Evolutionary conservation across 2,888 invertebrate species (phyloP), one percentile per base, ranked within the genome.

Genomic region (Papilio demoleus): DNA sequence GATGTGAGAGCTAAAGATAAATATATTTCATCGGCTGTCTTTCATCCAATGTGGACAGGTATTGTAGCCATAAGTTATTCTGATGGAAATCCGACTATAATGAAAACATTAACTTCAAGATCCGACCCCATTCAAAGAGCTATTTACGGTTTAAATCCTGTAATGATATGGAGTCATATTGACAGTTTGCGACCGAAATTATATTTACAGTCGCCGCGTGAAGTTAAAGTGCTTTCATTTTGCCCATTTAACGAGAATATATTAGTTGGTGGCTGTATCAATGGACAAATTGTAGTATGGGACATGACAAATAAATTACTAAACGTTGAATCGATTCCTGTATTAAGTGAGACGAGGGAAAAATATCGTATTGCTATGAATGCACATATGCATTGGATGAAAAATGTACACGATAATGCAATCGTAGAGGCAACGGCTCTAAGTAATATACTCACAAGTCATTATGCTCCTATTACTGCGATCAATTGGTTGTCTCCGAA

Each of bases 11-110:
- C 95, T 70, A 94, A 94, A 79, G 93, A 94, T 70, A 95, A 95
- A 75, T 94, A 93, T 81, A 94, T 97, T 45, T 94, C 94, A 6
- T 90, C 93, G 70, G 90, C 94, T 14, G 91, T 92, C 70, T 97
- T 96, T 94, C 96, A 96, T 87, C 96, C 95, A 0, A 92, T 94
- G 83, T 93, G 95, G 92, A 93, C 95, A 0, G 96, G 96, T 0
- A 92, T 95, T 11, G 93, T 95, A 2, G 95, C 94, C 0, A 93
- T 94, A 38, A 91, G 94, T n/a, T 97, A 96, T 76, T 90, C 94
- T 0, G 94, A 95, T 74, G 90, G 84, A 42, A 93, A 94, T 0
- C 90, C 93, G 1, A 89, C 91, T 36, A 87, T 86, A 42, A 88
- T 92, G 80, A 93, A 89, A 76, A 81, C 77, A 34, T 70, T 87